These are phyloP conservation scores for Origma solitaria DNA, from an alignment of 2,113 vertebrate species.

Conservation along the genomic window DNA sequence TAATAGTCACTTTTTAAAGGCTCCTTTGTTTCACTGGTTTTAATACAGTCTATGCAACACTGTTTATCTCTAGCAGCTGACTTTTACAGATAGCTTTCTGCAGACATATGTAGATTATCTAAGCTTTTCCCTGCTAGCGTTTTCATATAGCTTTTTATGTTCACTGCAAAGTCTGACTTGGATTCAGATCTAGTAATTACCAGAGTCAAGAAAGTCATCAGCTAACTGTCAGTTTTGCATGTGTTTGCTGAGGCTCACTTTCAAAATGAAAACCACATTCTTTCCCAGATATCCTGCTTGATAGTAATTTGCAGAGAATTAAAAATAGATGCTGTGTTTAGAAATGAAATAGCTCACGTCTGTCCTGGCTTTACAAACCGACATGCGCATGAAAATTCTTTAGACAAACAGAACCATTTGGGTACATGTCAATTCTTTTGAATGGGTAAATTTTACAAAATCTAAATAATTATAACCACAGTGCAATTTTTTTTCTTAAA, in stretches of 20 bases:
- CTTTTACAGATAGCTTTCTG: not conserved
- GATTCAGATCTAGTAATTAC: slow-evolving; percentile 31
- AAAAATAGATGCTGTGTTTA: not conserved
- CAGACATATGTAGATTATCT: not conserved
- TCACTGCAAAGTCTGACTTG: not conserved
- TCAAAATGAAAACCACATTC: not conserved
- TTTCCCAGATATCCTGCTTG: not conserved
- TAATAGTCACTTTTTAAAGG: not conserved
- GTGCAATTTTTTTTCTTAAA: not conserved
- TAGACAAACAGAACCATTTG: not conserved
- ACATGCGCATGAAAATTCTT: not conserved
- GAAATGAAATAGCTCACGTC: not conserved
- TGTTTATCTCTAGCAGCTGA: not conserved
- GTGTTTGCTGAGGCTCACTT: not conserved
- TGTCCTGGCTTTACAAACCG: not conserved
- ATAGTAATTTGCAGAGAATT: not conserved
- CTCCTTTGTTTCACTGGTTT: not conserved
- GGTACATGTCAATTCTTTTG: not conserved
- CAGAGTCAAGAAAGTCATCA: not conserved
- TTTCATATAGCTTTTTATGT: not conserved
- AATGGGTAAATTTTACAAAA: not conserved
- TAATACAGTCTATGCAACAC: not conserved
- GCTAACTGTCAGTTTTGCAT: not conserved
- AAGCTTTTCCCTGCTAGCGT: not conserved
- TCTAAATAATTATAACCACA: not conserved